Base-by-base conservation (phyloP, 2,797 vertebrate genomes). In the Paramormyrops hopkinsi region DNA sequence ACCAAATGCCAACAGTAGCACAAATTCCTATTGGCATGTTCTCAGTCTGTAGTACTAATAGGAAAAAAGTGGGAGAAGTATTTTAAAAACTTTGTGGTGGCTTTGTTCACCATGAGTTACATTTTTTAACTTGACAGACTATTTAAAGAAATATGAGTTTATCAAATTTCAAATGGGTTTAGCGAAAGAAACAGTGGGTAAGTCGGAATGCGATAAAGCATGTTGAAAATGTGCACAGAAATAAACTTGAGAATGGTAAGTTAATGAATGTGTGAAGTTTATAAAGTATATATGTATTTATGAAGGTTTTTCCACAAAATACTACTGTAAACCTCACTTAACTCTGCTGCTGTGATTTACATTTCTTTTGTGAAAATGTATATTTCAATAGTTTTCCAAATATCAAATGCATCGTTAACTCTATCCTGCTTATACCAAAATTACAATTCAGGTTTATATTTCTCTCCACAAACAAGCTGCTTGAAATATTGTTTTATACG, bases 381-480 rank as follows among this genome's bases (percentile, higher is more conserved):
- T 88, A 79, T 83, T 89, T 91, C 59, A 50, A 69, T 83, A 95
- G 94, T 93, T 91, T 95, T 94, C 93, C 94, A 94, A 92, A 89
- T 94, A 93, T 95, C 92, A 94, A 93, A 92, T 93, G 94, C 93
- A 92, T 92, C 92, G 90, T 96, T 96, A 25, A 93, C 95, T 96
- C 96, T 96, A 94, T 96, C 94, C 96, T 96, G 97, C 97, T 98
- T 97, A 97, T 97, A 98, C 97, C 97, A 99, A 98, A 99, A 97
- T 94, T 97, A 96, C 97, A 96, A 96, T 97, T 97, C 97, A 98
- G 97, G 97, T 97, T 98, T 95, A 96, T 95, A 94, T 95, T 95
- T 95, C 94, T 95, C 25, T 96, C 95, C 93, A 95, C 94, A 95
- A 95, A 94, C 95, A 96, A 96, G 95, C 96, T 97, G 96, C 97